These are phyloP conservation scores for Rhagologus leucostigma DNA, from an alignment of 2,113 vertebrate genomes.

Conservation along the genomic window DNA sequence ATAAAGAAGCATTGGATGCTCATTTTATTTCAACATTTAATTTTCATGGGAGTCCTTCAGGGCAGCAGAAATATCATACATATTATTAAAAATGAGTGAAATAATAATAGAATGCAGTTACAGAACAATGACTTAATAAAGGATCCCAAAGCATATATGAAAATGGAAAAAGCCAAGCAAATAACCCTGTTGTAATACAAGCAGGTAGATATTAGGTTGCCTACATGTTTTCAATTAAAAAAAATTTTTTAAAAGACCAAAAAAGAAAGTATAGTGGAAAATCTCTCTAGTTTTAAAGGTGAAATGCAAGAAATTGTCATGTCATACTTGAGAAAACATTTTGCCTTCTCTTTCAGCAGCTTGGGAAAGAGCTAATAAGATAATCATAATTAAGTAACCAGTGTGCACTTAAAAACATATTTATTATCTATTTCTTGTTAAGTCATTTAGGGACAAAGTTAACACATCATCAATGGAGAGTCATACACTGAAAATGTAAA, in stretches of 20 bases:
- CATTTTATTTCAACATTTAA: conserved; percentile 62
- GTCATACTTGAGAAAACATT: not conserved
- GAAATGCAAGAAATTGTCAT: not conserved
- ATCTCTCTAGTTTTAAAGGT: not conserved
- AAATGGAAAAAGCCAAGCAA: not conserved
- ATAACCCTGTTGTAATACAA: not conserved
- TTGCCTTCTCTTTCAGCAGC: not conserved
- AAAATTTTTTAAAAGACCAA: not conserved
- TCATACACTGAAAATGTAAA: not conserved
- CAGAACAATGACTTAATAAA: conserved; percentile 41
- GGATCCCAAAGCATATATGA: not conserved
- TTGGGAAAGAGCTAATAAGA: not conserved
- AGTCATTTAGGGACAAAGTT: not conserved
- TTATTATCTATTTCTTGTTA: not conserved
- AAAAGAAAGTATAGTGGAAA: not conserved
- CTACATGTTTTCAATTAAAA: not conserved
- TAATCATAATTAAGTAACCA: not conserved
- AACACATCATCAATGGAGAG: not conserved
- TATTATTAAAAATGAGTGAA: conserved; percentile 44
- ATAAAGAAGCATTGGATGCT: conserved; percentile 5
- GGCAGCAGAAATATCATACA: conserved; percentile 22
- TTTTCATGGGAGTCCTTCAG: conserved; percentile 61
- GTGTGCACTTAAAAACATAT: not conserved
- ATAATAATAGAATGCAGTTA: conserved; percentile 40
- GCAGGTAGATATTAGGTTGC: not conserved